Base-by-base conservation (phyloP, 1,140 invertebrate species). In the Ylistrum balloti region DNA sequence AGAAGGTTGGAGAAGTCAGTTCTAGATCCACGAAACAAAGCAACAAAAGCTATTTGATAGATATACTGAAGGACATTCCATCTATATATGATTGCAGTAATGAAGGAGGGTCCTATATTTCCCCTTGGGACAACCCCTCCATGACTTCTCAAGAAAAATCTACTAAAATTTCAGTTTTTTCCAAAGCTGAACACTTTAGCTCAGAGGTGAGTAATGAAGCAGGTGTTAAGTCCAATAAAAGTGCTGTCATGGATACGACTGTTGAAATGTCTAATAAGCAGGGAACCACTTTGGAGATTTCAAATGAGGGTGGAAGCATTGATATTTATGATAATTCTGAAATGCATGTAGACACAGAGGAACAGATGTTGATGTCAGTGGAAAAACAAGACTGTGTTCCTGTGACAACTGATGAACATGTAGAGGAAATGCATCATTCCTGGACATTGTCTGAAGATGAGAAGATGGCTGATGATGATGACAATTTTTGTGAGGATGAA, bases 11-110 rank as follows among this genome's bases (percentile, higher is more conserved):
- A 9, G 56, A 74, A n/a, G n/a, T n/a, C n/a, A 28, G 9, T 28
- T 9, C 56, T 74, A 74, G 28, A 74, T n/a, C 56, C 3, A 74
- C 2, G 28, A n/a, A 45, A 45, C 41, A 74, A n/a, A 74, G 56
- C n/a, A 74, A 74, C n/a, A 74, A 74, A 28, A 74, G 28, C 22
- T 74, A 74, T 17, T 74, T 74, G n/a, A 74, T 74, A 17, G 56
- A 74, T 74, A 74, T 74, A 74, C 28, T 74, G 56, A 74, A 74
- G 56, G 56, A 74, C 11, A 74, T 74, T 28, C 56, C 56, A 22
- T 74, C 56, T 28, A 74, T 74, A 28, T 74, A 74, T 28, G 56
- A 74, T 5, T 74, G 5, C 56, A 74, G 56, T 74, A 74, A 74
- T 28, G 56, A 74, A 28, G 56, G 7, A 28, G n/a, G n/a, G 7